Base-by-base conservation (phyloP, 2,888 invertebrate species). In the Papilio gigon region DNA sequence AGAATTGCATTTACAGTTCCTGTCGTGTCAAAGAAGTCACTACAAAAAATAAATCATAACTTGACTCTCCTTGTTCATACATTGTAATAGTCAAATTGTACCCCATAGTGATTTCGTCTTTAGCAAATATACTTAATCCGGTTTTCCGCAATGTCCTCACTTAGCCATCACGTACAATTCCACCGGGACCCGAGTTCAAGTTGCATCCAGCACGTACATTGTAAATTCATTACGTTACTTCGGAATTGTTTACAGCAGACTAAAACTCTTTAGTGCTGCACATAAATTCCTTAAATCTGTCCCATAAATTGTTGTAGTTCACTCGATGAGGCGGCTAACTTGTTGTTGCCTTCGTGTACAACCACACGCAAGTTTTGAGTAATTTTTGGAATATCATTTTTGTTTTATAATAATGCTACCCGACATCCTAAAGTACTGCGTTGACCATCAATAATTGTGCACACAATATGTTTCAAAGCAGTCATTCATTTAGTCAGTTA, bases 161-260 rank as follows among this genome's bases (percentile, higher is more conserved):
- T 73, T 72, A 25, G 79, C 79, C 81, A 81, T 81, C 81, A 80
- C 79, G 80, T 81, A 81, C 79, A 77, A 66, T 76, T 72, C 56
- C 22, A n/a, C 27, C 12, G 56, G 27, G 65, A 60, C 61, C 68
- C 25, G 70, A 70, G 72, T 64, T 67, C 25, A 11, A 56, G 62
- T 65, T n/a, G 42, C 65, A 65, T n/a, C 17, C 63, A 30, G 44
- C 65, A 65, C 65, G 68, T 68, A 68, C 68, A 68, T 68, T 68
- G 68, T 68, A 65, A 68, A 68, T 68, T 68, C 68, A 68, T 68
- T 68, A 59, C 33, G 50, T 64, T 68, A 68, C 65, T 53, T 68
- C 53, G 30, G 60, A 60, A 65, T 65, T 68, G 68, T 65, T 68
- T 68, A 60, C 68, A 59, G 68, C 33, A 68, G 59, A 65, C 65